Base-by-base conservation (phyloP, 2,797 vertebrate species). In the Oryzias sinensis region DNA sequence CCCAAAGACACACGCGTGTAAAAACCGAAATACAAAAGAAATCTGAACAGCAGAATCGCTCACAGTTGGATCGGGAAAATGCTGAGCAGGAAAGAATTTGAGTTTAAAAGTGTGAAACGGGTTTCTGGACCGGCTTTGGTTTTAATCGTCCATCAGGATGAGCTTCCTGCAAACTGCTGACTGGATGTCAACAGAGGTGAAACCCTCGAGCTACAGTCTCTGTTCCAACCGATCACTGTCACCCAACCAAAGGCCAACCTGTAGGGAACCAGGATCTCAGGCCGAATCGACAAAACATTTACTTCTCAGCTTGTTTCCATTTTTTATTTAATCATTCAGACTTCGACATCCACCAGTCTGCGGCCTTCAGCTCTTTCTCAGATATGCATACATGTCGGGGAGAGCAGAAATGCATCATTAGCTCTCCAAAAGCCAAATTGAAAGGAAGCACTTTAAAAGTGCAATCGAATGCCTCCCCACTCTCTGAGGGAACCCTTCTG, bases 401-500 rank as follows among this genome's bases (percentile, higher is more conserved):
- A 33, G 29, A 37, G 33, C 33, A 37, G 33, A 37, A 11, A 37
- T 11, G 33, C 33, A 11, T 37, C 8, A 69, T 70, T 62, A 69
- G 64, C 40, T 20, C 53, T 50, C 37, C 54, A 58, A 45, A 71
- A 71, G 25, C 29, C 3, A 1, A 65, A 52, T 14, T 54, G 62
- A 72, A 5, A 43, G 63, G 70, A 15, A 4, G 41, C 49, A 43
- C 37, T 56, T 46, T 24, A 49, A 0, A 43, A 70, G 63, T 44
- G 59, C 44, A 71, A 69, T 51, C 68, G 59, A 63, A 77, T 79
- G 73, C 72, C 50, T 56, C 29, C 48, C 18, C 59, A 71, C 68
- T 71, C 49, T 52, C 51, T 6, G 43, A 70, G 51, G 76, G 33
- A 57, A 67, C 55, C 58, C 52, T 61, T 63, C 64, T 56, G 68